These are phyloP conservation scores for Psilopsiagon aymara DNA, from an alignment of 2,113 vertebrate genomes.

Conservation along the genomic window DNA sequence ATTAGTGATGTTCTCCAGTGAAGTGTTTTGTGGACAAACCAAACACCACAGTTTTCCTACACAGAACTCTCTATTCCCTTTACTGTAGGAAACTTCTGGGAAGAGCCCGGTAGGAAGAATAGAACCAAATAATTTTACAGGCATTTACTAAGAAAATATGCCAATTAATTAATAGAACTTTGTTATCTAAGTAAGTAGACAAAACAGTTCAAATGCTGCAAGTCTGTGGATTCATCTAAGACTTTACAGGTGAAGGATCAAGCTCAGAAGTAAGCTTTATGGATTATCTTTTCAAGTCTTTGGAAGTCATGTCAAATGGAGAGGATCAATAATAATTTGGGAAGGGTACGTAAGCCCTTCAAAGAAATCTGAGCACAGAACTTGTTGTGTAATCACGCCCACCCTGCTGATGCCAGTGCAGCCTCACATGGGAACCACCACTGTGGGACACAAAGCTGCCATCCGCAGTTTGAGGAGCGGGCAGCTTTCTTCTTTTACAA, in stretches of 20 bases:
- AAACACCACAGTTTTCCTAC: background rate
- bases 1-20: background rate
- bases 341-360: background rate
- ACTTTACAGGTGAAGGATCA: background rate
- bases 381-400: background rate
- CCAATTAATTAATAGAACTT: background rate
- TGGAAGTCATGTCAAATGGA: background rate
- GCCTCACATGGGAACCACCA: background rate
- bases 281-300: background rate
- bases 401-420: background rate
- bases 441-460: background rate
- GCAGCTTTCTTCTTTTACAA: slow-evolving; percentile 20
- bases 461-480: background rate
- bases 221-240: background rate
- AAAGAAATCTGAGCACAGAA: background rate
- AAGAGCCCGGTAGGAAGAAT: background rate
- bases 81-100: background rate
- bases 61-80: background rate
- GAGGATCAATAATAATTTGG: background rate
- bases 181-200: background rate
- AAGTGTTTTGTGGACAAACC: background rate
- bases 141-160: background rate
- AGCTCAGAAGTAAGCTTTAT: background rate
- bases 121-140: background rate
- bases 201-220: background rate